Evolutionary conservation across 2,113 vertebrate species (phyloP).

Genomic region (Trematocara nigrifrons): DNA sequence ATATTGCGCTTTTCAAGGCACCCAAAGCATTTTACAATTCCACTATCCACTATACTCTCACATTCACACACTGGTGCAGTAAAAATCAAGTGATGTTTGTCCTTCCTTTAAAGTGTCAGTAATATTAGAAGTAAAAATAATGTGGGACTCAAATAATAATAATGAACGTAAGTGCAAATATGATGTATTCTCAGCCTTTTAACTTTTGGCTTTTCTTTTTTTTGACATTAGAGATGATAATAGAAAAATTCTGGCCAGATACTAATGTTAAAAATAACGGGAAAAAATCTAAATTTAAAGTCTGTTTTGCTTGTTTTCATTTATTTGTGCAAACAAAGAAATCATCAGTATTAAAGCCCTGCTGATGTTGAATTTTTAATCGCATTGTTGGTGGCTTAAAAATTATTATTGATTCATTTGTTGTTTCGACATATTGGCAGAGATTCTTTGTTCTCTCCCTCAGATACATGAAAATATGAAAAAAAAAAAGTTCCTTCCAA

Average conservation of each 20-base stretch:
- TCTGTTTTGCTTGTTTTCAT: neutral
- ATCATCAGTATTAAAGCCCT: neutral
- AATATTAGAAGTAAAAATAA: neutral
- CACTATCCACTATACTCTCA: neutral
- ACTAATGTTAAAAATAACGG: neutral
- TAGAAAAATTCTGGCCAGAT: neutral
- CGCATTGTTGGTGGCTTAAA: neutral
- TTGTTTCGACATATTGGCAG: neutral
- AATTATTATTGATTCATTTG: neutral
- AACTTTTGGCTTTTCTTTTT: neutral
- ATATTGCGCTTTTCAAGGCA: neutral
- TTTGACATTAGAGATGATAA: neutral
- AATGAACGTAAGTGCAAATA: neutral
- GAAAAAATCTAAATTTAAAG: neutral
- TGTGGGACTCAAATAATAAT: neutral
- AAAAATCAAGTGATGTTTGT: neutral
- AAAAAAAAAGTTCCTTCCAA: neutral
- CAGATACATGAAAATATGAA: neutral
- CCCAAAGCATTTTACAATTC: neutral
- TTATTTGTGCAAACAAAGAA: neutral
- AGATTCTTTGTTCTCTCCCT: neutral
- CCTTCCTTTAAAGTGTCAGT: neutral
- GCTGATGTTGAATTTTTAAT: neutral
- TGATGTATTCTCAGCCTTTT: neutral
- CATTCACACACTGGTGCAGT: neutral